Evolutionary conservation across 1,140 invertebrate genomes (phyloP), one percentile per base, ranked within the genome.

Genomic region (Brachionus koreanus): DNA sequence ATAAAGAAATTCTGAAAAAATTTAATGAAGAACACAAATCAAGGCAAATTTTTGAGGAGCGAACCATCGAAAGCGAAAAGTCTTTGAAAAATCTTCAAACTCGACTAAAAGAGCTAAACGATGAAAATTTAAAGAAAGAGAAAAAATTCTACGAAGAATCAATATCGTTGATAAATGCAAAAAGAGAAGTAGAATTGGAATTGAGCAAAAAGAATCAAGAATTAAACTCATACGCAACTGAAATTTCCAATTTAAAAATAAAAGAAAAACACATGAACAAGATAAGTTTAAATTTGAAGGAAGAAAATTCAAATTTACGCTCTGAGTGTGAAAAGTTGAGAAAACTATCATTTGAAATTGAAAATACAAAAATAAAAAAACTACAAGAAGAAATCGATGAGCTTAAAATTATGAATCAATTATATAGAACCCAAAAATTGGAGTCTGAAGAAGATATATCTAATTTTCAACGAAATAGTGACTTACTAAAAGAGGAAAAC

Each of bases 381-480:
- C 84, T 91, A 42, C 84, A 89, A 83, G 89, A 91, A 86, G 90
- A 90, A 90, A 86, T 85, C 82, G 81, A 82, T 13, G 23, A 69
- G 83, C 74, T 88, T n/a, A 86, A 87, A 35, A 86, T 85, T 69
- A 83, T 84, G 29, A 84, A 79, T 29, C 76, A 79, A 43, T 29
- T 79, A 49, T 79, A 79, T 65, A 4, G 76, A 10, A 79, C 35
- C 10, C 76, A 79, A 43, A 57, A 43, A 61, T 33, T 79, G 23
- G 76, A 85, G 52, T 83, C 85, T 6, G 76, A 79, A 39, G 76
- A 79, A 83, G 84, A 88, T 69, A 85, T 85, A 74, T 84, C 84
- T 76, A 81, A 77, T 82, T 77, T 46, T 84, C 92, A 92, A 74
- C 93, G 93, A 83, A 94, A 97, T 86, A 90, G 95, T 6, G 93